Base-by-base conservation (phyloP, 2,888 invertebrate species). In the Ophion ellenae region DNA sequence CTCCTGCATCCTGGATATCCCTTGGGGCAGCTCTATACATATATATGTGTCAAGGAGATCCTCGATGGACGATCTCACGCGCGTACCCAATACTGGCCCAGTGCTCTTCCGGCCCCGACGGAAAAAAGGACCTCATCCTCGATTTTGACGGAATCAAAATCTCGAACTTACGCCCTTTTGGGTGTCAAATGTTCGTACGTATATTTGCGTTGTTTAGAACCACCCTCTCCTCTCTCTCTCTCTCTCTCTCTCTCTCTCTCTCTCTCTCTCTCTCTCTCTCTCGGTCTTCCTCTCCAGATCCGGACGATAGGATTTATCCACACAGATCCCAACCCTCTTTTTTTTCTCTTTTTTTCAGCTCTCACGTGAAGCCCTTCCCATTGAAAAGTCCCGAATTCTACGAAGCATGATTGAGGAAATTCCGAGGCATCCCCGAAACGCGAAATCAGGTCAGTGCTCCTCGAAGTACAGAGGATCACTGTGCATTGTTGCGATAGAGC, bases 1-100 rank as follows among this genome's bases (percentile, higher is more conserved):
- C 83, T 84, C 81, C 75, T 81, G 86, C 86, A 86, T 86, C 83
- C 86, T 86, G 81, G 86, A 81, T 83, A 78, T 86, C 86, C 84
- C 69, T 70, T 40, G 81, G 40, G 75, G 47, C 81, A 84, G 59
- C 32, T 47, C 20, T 47, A 45, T 32, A 36, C 14, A 9, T 45
- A 47, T 47, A 20, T 57, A 45, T 53, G 14, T 45, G n/a, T 45
- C 66, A 70, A 57, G 63, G 28, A 47, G 69, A 73, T 81, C 24
- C 71, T 81, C 70, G 75, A 81, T 70, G 83, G 86, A 78, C 83
- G 61, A 66, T 74, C 81, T 74, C 77, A 84, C 61, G 73, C 81
- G 73, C 73, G 76, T 66, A 9, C 74, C 63, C 81, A 74, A 81
- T 77, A 74, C 84, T 45, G 63, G 24, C 47, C 47, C 47, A 47